Evolutionary conservation across 2,888 invertebrate genomes (phyloP).

Genomic region (Eremobia ochroleuca): DNA sequence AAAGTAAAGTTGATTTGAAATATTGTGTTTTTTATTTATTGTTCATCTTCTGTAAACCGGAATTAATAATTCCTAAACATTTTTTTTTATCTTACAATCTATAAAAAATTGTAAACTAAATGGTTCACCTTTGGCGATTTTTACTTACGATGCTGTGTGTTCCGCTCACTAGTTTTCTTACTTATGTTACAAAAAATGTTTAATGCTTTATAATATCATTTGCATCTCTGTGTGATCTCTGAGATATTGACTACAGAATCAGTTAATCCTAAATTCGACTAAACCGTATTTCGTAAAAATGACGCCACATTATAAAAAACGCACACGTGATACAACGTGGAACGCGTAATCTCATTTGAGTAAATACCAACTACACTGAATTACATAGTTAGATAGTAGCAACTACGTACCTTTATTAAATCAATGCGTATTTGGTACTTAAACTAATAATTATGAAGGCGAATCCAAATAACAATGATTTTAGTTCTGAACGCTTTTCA

Average conservation of each 20-base stretch:
- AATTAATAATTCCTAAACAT: background rate
- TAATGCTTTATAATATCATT: background rate
- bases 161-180: background rate
- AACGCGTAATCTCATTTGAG: constrained; percentile 55
- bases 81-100: background rate
- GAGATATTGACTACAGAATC: background rate
- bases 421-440: background rate
- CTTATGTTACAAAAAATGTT: background rate
- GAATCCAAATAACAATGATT: background rate
- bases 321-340: constrained; percentile 68
- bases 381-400: background rate
- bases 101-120: background rate
- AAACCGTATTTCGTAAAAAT: constrained; percentile 2
- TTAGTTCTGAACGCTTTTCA: background rate
- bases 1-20: constrained; percentile 7
- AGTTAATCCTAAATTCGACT: constrained; percentile 11
- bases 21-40: background rate
- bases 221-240: too few species aligned
- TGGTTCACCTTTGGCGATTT: background rate
- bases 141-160: background rate
- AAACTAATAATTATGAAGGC: background rate
- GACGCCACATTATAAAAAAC: constrained; percentile 31
- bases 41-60: background rate
- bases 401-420: background rate
- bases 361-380: constrained; percentile 28